Base-by-base conservation (phyloP, 1,140 invertebrate genomes). In the Drosophila pachea region DNA sequence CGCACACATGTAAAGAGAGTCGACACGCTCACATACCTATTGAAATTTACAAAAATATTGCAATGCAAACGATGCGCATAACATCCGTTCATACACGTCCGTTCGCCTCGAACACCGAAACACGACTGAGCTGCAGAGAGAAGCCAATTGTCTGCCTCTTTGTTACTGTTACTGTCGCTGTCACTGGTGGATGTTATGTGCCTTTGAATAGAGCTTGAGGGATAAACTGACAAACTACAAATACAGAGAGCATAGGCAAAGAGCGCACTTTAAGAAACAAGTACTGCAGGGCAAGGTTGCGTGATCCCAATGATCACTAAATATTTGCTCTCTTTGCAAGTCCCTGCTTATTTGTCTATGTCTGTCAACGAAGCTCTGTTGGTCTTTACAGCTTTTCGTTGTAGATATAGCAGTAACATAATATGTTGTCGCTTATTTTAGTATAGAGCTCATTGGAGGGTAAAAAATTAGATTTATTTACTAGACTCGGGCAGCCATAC, bases 21-120 rank as follows among this genome's bases (percentile, higher is more conserved):
- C 8, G 22, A 35, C 36, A 49, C 45, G 43, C 53, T 29, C 43
- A 70, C 38, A 33, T 59, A 66, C 54, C 56, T 53, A 58, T 64
- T 69, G 29, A 58, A 56, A 49, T 55, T 54, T 54, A 68, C 58
- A 68, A 69, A 69, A 65, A 52, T 64, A 56, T 64, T 69, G 61
- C 53, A 65, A 22, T 59, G 35, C 62, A 59, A 48, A n/a, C 38
- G 48, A 33, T 38, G 36, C 53, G 53, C 45, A 16, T 11, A 29
- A 7, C 52, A 36, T 14, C 45, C 5, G 33, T 16, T 9, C 38
- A 36, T 7, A 55, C 42, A 56, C 60, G 45, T 68, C 38, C n/a
- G 32, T 36, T 45, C 47, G 67, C 47, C 22, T 69, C 33, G 47
- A 47, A 52, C 61, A 69, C 54, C 47, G 61, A 69, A 69, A 69